Percentiles rank a stretch among this genome's conserved stretches.
Evolutionary conservation across 2,797 vertebrate genomes (phyloP).

Genomic region (Siniperca scherzeri): DNA sequence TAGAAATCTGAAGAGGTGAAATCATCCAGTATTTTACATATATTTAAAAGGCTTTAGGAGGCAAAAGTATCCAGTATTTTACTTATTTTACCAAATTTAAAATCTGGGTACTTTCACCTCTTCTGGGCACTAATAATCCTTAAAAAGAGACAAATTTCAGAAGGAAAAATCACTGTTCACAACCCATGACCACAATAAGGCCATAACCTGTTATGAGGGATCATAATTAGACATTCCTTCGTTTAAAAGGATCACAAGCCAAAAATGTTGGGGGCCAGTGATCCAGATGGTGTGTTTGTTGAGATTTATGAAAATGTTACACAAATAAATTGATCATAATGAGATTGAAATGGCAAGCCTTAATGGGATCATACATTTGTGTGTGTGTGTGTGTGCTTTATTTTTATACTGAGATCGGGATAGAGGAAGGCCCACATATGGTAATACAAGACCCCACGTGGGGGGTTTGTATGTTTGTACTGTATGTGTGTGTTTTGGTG

Average conservation of each 20-base stretch:
- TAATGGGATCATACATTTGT: neutral
- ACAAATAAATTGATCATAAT: neutral
- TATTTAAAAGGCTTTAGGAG: too few species aligned
- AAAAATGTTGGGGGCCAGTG: neutral
- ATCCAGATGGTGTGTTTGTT: neutral
- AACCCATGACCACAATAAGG: too few species aligned
- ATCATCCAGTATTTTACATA: too few species aligned
- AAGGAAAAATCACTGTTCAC: too few species aligned
- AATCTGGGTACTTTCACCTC: too few species aligned
- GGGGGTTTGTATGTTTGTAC: neutral
- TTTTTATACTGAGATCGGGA: neutral
- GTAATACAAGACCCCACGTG: neutral
- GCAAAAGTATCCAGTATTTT: too few species aligned
- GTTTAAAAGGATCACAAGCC: neutral
- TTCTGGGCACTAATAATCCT: too few species aligned
- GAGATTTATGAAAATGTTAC: neutral
- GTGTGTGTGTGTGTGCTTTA: neutral
- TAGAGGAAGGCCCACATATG: slow-evolving; percentile 2
- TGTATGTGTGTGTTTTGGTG: neutral
- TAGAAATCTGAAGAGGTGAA: too few species aligned
- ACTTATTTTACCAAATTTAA: too few species aligned
- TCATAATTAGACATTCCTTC: too few species aligned
- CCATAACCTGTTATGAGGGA: too few species aligned
- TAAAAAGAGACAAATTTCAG: too few species aligned
- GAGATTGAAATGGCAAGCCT: neutral